phyloP scores from a whole-genome alignment of 2,888 invertebrate species.

The Tineola bisselliella region DNA sequence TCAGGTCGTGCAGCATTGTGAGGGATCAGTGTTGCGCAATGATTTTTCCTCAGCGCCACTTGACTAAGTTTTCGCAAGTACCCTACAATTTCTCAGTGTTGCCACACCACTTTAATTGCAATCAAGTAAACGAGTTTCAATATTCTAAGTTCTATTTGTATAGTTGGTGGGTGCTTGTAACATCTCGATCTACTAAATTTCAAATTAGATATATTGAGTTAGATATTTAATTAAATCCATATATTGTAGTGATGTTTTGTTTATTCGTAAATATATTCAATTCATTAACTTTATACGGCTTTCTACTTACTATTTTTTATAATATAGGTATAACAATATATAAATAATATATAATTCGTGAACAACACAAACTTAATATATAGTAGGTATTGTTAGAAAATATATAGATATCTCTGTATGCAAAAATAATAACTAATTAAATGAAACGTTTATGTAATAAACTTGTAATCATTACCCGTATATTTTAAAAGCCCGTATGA shows the following conservation, averaged over 20 bases:
- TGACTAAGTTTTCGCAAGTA: constrained; percentile 49
- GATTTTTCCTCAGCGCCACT: constrained; percentile 38
- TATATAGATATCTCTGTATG: too few relatives aligned
- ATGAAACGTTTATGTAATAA: neutral
- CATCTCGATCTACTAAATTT: neutral
- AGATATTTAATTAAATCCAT: too few relatives aligned
- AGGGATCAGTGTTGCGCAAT: constrained; percentile 38
- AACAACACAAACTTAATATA: too few relatives aligned
- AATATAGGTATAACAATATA: too few relatives aligned
- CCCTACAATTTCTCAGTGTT: constrained; percentile 17
- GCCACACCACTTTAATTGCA: constrained; percentile 1
- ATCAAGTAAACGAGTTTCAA: constrained; percentile 6
- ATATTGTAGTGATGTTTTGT: too few relatives aligned
- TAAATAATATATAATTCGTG: too few relatives aligned
- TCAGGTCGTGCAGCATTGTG: constrained; percentile 31
- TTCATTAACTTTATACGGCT: too few relatives aligned
- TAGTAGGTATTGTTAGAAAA: too few relatives aligned
- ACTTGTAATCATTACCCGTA: neutral
- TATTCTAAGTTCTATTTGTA: neutral
- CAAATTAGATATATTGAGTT: neutral
- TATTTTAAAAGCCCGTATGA: neutral
- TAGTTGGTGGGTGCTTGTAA: neutral
- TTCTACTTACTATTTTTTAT: too few relatives aligned
- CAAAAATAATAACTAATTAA: too few relatives aligned
- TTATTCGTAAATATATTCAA: too few relatives aligned